Evolutionary conservation across 2,888 invertebrate genomes (phyloP), one percentile per base, ranked within the genome.

Genomic region (Raillietiella orientalis): DNA sequence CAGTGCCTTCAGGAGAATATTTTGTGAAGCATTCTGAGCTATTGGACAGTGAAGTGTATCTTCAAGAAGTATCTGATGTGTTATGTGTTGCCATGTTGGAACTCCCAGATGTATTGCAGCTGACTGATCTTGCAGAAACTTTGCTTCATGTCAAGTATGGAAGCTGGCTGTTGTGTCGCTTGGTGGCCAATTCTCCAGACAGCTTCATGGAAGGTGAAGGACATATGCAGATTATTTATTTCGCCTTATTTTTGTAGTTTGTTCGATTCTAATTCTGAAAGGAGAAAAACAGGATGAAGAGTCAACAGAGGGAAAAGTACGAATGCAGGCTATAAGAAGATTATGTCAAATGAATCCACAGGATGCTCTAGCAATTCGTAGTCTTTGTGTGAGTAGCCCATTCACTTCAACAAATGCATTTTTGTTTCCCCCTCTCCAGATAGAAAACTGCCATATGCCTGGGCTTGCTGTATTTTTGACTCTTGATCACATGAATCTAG

Each of bases 131-230:
- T 6, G 61, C 70, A 4, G 87, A 90, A 50, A 72, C 75, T 1
- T 47, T 90, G 12, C 51, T 90, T 2, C 69, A 75, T 48, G 69
- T 87, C 1, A 71, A 72, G 37, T 72, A 77, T 48, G 87, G 87
- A 0, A 8, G 8, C n/a, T 60, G 65, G 34, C 67, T 90, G 30
- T 67, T 87, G 37, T 77, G 77, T 38, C 66, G 82, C 50, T 56
- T 87, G 33, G 71, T 87, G 2, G 79, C 84, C 1, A 90, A 90
- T 44, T 72, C 74, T 52, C 84, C 87, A 2, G 84, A 87, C 41
- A 67, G 67, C 36, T 74, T 84, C 43, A 61, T 65, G 39, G 84
- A 87, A 58, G 69, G 70, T 69, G 41, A 30, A 30, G 9, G 12
- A 9, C 11, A 22, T 16, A 22, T 10, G 5, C n/a, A 11, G 21